phyloP scores from a whole-genome alignment of 1,140 invertebrate species.

The Drosophila ercepeae region DNA sequence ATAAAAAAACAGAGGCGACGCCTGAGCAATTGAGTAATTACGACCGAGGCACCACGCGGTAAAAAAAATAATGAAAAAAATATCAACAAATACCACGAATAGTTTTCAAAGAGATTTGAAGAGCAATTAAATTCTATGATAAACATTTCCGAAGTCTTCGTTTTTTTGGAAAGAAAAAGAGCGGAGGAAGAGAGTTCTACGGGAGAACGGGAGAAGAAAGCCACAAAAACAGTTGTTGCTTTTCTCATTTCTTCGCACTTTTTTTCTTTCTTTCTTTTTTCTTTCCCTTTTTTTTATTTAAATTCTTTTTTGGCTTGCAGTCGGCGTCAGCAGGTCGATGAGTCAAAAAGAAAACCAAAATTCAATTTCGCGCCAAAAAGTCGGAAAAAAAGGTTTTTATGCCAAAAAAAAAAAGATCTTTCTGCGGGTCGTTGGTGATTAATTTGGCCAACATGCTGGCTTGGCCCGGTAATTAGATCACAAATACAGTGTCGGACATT shows the following conservation, averaged over 20 bases:
- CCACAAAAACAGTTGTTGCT: slow-evolving; percentile 49
- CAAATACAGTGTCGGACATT: neutral
- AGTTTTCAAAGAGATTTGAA: slow-evolving; percentile 64
- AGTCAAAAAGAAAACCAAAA: slow-evolving; percentile 60
- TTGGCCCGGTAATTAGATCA: slow-evolving; percentile 2
- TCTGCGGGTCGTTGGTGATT: slow-evolving; percentile 15
- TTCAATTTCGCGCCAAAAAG: slow-evolving; percentile 73
- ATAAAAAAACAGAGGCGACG: slow-evolving; percentile 38
- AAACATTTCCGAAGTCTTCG: slow-evolving; percentile 57
- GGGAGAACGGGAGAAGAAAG: slow-evolving; percentile 38
- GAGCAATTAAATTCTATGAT: slow-evolving; percentile 79
- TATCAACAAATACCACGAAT: slow-evolving; percentile 41
- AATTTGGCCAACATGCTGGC: slow-evolving; percentile 8
- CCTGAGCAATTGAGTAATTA: slow-evolving; percentile 82
- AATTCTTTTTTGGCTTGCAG: slow-evolving; percentile 35
- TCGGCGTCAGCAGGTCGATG: slow-evolving; percentile 34
- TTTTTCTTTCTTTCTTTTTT: slow-evolving; percentile 8
- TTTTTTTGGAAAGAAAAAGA: slow-evolving; percentile 29
- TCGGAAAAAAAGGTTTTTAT: slow-evolving; percentile 47
- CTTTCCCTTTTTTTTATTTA: slow-evolving; percentile 6
- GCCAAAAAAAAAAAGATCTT: neutral
- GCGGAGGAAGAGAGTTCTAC: slow-evolving; percentile 4
- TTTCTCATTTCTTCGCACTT: slow-evolving; percentile 9
- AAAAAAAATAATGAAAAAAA: slow-evolving; percentile 18
- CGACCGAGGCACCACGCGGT: slow-evolving; percentile 40